These are phyloP conservation scores for Eospalax fontanierii DNA, from an alignment of 2,797 vertebrate genomes.

Conservation along the genomic window DNA sequence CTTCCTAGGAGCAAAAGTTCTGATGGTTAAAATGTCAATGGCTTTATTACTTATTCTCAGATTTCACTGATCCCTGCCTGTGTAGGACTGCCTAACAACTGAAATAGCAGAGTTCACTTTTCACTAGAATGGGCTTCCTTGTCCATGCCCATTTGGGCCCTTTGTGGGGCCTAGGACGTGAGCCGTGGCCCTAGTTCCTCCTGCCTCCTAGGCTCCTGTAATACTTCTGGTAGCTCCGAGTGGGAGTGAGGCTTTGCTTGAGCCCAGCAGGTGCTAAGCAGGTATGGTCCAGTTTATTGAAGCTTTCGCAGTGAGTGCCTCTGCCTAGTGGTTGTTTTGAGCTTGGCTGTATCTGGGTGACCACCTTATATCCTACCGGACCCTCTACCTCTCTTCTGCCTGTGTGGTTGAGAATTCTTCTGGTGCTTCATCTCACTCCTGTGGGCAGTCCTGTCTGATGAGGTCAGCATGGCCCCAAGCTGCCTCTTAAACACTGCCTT, in stretches of 20 bases:
- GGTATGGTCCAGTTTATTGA: neutral
- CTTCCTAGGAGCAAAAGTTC: neutral
- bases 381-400: too few relatives aligned
- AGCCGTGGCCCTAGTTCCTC: neutral
- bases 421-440: neutral
- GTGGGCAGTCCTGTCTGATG: neutral
- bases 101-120: neutral
- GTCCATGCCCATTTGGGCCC: neutral
- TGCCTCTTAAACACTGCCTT: neutral
- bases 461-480: neutral
- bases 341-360: neutral
- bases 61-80: neutral
- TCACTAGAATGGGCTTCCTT: neutral
- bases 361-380: neutral
- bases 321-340: neutral
- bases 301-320: neutral
- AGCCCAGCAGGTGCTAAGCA: neutral
- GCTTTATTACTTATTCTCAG: neutral
- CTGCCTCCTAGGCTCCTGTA: neutral
- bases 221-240: neutral
- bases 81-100: neutral
- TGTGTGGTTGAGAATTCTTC: neutral
- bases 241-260: neutral
- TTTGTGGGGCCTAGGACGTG: neutral
- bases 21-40: neutral